Conservation (phyloP, 2,888 invertebrate genomes). For the Xanthorhoe designata region DNA sequence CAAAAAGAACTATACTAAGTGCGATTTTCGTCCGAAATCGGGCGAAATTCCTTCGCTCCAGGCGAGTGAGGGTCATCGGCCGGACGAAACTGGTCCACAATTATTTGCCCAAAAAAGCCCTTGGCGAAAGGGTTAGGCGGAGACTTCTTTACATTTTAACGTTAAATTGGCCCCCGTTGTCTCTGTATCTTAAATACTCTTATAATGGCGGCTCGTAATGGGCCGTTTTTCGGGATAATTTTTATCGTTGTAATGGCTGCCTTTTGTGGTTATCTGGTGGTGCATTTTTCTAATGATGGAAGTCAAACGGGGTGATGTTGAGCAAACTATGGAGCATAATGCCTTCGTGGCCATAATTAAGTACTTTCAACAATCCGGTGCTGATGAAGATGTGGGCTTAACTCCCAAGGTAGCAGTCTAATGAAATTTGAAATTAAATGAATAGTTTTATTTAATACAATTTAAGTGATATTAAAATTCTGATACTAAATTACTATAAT, state of each 20-base stretch:
- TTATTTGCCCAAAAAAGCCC: conserved; percentile 79
- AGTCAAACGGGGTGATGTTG: conserved; percentile 1
- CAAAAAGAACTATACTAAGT: conserved; percentile 78
- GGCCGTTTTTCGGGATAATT: conserved; percentile 18
- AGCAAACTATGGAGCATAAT: neutral
- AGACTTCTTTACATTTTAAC: conserved; percentile 58
- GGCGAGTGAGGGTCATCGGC: conserved; percentile 61
- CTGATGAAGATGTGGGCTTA: no score
- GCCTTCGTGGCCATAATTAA: no score
- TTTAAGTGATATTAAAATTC: no score
- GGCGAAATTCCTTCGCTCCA: conserved; percentile 72
- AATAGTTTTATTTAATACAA: no score
- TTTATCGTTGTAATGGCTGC: neutral
- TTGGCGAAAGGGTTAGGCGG: conserved; percentile 56
- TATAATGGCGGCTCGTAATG: conserved; percentile 12
- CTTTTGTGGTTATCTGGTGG: conserved; percentile 3
- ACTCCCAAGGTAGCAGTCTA: no score
- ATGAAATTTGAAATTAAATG: no score
- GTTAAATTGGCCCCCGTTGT: conserved; percentile 38
- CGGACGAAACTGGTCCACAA: conserved; percentile 69
- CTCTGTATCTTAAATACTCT: conserved; percentile 29
- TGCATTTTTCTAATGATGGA: neutral
- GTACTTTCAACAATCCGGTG: no score
- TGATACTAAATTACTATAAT: no score
- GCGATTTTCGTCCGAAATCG: conserved; percentile 80